A percentile compares a stretch with the other conserved stretches of the same genome.
phyloP scores from a whole-genome alignment of 2,797 vertebrate species.

The Crocodylus rhombifer region DNA sequence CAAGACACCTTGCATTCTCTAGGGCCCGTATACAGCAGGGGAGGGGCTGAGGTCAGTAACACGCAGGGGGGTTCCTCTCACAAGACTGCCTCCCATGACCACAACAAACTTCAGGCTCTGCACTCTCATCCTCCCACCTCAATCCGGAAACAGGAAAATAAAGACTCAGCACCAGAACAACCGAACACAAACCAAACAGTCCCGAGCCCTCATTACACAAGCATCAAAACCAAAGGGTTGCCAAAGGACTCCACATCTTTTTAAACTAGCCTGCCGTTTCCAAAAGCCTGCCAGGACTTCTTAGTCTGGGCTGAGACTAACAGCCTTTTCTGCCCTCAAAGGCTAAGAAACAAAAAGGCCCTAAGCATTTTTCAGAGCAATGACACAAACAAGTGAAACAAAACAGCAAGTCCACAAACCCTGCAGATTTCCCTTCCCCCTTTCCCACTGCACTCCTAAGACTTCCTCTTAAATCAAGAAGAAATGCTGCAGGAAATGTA shows the following conservation, averaged over 20 bases:
- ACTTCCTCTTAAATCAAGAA: no score
- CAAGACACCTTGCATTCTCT: no score
- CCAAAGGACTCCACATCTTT: neutral
- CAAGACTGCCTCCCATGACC: no score
- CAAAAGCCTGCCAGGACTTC: constrained; percentile 33
- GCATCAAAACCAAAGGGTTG: constrained; percentile 13
- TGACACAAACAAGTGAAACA: neutral
- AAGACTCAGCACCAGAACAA: no score
- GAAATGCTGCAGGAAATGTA: no score
- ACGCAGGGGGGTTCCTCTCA: no score
- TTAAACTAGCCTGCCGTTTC: neutral
- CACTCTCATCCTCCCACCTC: no score
- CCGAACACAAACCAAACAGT: neutral
- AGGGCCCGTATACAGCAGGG: no score
- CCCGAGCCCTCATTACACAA: constrained; percentile 21
- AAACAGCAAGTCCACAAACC: neutral
- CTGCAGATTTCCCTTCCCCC: neutral
- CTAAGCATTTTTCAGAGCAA: neutral
- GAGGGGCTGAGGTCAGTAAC: no score
- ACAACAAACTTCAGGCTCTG: no score
- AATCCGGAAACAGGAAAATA: no score
- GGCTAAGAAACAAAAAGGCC: neutral
- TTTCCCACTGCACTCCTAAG: neutral
- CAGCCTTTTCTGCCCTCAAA: constrained; percentile 13
- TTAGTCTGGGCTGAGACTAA: neutral